Evolutionary conservation across 1,140 invertebrate species (phyloP).

Genomic region (Araneus ventricosus): DNA sequence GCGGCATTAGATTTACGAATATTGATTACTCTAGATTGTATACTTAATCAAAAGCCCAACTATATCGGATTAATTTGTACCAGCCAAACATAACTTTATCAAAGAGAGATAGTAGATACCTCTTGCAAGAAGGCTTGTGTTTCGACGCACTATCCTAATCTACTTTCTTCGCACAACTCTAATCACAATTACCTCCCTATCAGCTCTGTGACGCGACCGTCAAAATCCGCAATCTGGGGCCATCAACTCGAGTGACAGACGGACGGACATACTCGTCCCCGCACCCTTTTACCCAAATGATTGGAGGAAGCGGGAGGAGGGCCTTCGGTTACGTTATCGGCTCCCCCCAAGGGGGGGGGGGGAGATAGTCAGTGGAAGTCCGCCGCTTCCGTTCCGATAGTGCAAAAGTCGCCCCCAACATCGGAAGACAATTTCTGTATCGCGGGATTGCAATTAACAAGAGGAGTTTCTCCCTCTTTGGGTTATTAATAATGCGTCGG

Average conservation of each 20-base stretch:
- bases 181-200: slow-evolving; percentile 7
- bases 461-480: neutral
- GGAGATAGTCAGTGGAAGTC: too few relatives aligned
- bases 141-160: neutral
- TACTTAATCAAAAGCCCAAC: too few relatives aligned
- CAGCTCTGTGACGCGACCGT: neutral
- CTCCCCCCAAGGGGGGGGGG: too few relatives aligned
- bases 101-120: neutral
- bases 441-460: neutral
- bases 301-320: neutral
- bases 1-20: too few relatives aligned
- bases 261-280: neutral
- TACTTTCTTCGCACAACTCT: neutral
- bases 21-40: too few relatives aligned
- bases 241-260: neutral
- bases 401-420: neutral
- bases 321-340: neutral
- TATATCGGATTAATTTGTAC: too few relatives aligned
- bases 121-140: too few relatives aligned
- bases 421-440: slow-evolving; percentile 11
- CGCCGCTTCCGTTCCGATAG: neutral
- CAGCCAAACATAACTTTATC: too few relatives aligned
- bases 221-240: slow-evolving; percentile 12
- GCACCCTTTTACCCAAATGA: slow-evolving; percentile 5
- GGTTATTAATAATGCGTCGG: neutral